Base-by-base conservation (phyloP, 1,140 invertebrate species). In the Spodoptera frugiperda region DNA sequence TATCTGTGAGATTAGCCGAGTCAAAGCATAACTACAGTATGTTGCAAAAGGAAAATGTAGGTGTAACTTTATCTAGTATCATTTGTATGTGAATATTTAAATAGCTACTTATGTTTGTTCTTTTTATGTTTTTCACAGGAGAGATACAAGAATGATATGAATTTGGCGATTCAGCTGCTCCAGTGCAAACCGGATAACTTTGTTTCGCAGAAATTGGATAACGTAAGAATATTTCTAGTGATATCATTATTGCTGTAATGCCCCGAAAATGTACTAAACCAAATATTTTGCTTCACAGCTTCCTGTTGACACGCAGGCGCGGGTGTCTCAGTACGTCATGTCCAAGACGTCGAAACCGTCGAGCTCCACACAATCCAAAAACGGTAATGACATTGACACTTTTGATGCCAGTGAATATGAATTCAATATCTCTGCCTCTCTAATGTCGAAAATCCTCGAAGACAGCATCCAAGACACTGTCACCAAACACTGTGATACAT, bases 131-230 rank as follows among this genome's bases (percentile, higher is more conserved):
- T 88, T 88, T 95, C 95, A 33, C 94, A 99, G 98, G 98, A 99
- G 89, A 96, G 98, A 84, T 99, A 98, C 93, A 97, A 98, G 94
- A 98, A 97, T 93, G 98, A 99, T 93, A 98, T 99, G 85, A 98
- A 97, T 93, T 94, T 99, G 91, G 98, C 98, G 63, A 98, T 99
- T 81, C 98, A 99, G 94, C 95, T 99, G 79, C 94, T 99, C 25
- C 98, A 99, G 88, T 99, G 98, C 91, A 99, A 99, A 92, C 98
- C 98, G 80, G 97, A 98, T 70, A 98, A 98, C 94, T 99, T 99
- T 96, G 96, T 99, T 73, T 96, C 98, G 61, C 98, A 98, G 86
- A 98, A 98, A 94, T 96, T 98, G 88, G 97, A 98, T 90, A 96
- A 97, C 87, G 98, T 99, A 96, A 97, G 97, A 91, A 67, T 71